Evolutionary conservation across 92 coral and sea anemone species (phyloP).

Genomic region (Meandrina meandrites): DNA sequence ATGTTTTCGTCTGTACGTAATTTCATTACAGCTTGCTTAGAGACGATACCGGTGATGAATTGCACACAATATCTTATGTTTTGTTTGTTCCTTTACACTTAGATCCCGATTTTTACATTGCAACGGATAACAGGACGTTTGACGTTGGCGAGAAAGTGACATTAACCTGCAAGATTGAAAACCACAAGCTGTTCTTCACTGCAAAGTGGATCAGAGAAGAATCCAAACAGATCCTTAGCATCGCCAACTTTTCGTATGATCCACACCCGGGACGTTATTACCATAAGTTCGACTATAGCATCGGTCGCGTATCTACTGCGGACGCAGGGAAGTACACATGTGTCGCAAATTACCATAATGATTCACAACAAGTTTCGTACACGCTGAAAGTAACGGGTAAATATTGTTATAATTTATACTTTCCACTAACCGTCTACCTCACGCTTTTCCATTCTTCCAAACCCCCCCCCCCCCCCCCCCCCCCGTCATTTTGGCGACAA

Average conservation of each 20-base stretch:
- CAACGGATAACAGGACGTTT: background rate
- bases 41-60: no score
- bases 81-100: no score
- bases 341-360: background rate
- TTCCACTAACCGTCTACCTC: no score
- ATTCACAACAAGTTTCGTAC: background rate
- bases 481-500: no score
- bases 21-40: no score
- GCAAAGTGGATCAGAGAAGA: background rate
- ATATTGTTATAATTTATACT: background rate
- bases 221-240: background rate
- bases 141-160: background rate
- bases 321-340: background rate
- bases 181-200: background rate
- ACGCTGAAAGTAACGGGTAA: background rate
- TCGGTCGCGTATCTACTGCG: background rate
- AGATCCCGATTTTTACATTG: no score
- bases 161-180: background rate
- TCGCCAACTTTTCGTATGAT: background rate
- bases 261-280: background rate
- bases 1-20: no score
- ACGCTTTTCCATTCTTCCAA: no score
- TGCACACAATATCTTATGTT: no score
- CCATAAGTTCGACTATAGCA: background rate
- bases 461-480: no score